Percentiles rank a stretch among this genome's conserved stretches.
Conservation (phyloP, 2,888 invertebrate species). For the Thera britannica region DNA sequence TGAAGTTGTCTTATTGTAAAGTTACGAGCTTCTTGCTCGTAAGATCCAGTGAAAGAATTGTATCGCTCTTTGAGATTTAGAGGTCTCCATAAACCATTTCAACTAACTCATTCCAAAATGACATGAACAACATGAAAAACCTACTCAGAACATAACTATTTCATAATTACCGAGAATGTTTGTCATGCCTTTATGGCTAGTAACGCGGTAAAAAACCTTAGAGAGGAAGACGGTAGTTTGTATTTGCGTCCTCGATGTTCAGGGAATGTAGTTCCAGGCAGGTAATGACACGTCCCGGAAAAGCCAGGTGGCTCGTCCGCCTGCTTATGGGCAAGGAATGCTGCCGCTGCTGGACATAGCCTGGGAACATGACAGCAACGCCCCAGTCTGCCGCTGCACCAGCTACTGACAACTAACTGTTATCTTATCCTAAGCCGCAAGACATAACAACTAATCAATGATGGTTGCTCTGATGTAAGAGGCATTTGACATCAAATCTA, state of each 20-base stretch:
- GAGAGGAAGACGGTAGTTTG: slow-evolving; percentile 69
- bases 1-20: no score
- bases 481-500: neutral
- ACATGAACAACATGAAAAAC: slow-evolving; percentile 48
- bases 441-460: slow-evolving; percentile 6
- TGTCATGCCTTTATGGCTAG: slow-evolving; percentile 53
- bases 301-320: slow-evolving; percentile 67
- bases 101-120: slow-evolving; percentile 32
- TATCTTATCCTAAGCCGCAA: slow-evolving; percentile 15
- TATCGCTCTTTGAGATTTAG: neutral
- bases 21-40: no score
- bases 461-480: neutral
- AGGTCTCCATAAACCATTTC: neutral
- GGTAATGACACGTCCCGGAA: slow-evolving; percentile 73
- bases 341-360: slow-evolving; percentile 59
- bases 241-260: slow-evolving; percentile 67
- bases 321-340: slow-evolving; percentile 80
- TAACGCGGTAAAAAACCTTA: slow-evolving; percentile 60
- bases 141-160: slow-evolving; percentile 45
- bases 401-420: slow-evolving; percentile 28
- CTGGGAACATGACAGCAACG: slow-evolving; percentile 65
- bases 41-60: no score
- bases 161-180: slow-evolving; percentile 55
- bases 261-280: slow-evolving; percentile 67
- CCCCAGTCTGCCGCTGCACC: slow-evolving; percentile 7